These are phyloP conservation scores for Spodoptera picta DNA, from an alignment of 2,888 invertebrate genomes.

Conservation along the genomic window DNA sequence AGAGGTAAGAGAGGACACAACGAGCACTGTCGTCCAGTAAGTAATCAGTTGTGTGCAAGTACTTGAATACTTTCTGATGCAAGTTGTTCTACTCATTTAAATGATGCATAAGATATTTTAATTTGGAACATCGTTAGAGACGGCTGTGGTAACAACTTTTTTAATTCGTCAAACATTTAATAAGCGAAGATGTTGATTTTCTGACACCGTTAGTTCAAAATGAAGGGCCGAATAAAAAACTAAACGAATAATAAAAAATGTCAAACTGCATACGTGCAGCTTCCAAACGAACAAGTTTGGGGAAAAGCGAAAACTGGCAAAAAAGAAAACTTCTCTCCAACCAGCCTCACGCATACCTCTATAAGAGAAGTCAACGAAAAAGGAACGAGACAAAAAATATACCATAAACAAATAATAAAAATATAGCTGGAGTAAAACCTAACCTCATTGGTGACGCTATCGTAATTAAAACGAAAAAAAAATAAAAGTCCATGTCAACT, in stretches of 20 bases:
- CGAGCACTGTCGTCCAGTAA: slow-evolving; percentile 29
- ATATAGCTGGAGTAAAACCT: slow-evolving; percentile 50
- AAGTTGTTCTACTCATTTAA: slow-evolving; percentile 36
- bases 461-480: slow-evolving; percentile 68
- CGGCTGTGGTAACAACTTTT: slow-evolving; percentile 25
- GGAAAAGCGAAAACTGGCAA: slow-evolving; percentile 12
- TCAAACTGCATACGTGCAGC: slow-evolving; percentile 26
- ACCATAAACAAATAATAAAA: slow-evolving; percentile 41
- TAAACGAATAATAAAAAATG: slow-evolving; percentile 25
- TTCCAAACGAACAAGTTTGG: slow-evolving; percentile 40
- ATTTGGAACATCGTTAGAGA: slow-evolving; percentile 45
- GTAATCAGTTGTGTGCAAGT: slow-evolving; percentile 47
- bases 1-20: slow-evolving; percentile 36
- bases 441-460: slow-evolving; percentile 65
- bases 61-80: slow-evolving; percentile 26
- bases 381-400: slow-evolving; percentile 20
- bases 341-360: slow-evolving; percentile 45
- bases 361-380: slow-evolving; percentile 26
- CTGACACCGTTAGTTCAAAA: slow-evolving; percentile 3
- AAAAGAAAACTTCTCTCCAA: slow-evolving; percentile 26
- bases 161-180: slow-evolving; percentile 4
- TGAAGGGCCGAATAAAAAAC: slow-evolving; percentile 7
- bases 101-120: slow-evolving; percentile 56
- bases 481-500: slow-evolving; percentile 81
- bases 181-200: slow-evolving; percentile 7